A percentile compares a stretch with the other conserved stretches of the same genome.
phyloP scores from a whole-genome alignment of 2,797 vertebrate genomes.

The Pangasius djambal region DNA sequence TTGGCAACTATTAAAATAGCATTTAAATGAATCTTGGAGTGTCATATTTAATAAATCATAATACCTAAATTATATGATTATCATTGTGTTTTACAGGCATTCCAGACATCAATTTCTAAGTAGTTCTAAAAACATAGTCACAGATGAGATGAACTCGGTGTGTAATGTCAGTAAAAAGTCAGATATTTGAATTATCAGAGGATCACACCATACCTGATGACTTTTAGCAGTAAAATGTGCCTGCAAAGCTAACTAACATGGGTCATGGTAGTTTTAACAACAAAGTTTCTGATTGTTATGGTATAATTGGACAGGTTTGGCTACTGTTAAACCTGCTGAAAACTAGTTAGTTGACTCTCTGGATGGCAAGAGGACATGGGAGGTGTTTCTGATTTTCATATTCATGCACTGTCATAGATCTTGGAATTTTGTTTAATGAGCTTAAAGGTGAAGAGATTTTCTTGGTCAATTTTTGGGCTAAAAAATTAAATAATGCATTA shows the following conservation, averaged over 20 bases:
- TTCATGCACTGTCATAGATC: neutral
- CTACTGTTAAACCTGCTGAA: neutral
- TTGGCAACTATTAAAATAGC: constrained; percentile 74
- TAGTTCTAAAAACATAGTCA: neutral
- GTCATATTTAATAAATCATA: neutral
- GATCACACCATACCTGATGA: neutral
- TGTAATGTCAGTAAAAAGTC: neutral
- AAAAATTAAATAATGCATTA: neutral
- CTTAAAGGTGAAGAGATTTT: neutral
- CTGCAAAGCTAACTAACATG: neutral
- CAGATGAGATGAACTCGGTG: neutral
- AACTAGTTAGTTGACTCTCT: neutral
- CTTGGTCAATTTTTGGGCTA: neutral
- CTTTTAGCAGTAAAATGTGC: neutral
- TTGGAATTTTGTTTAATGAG: neutral
- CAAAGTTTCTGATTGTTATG: neutral
- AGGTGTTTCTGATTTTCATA: neutral
- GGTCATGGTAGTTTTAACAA: neutral
- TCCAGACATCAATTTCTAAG: neutral
- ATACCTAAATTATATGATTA: neutral
- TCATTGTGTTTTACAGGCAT: neutral
- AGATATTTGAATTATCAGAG: neutral
- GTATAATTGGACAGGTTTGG: neutral
- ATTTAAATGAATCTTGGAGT: neutral
- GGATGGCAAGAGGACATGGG: neutral